phyloP scores from a whole-genome alignment of 2,797 vertebrate species.

The Hapalemur alaotrensis region DNA sequence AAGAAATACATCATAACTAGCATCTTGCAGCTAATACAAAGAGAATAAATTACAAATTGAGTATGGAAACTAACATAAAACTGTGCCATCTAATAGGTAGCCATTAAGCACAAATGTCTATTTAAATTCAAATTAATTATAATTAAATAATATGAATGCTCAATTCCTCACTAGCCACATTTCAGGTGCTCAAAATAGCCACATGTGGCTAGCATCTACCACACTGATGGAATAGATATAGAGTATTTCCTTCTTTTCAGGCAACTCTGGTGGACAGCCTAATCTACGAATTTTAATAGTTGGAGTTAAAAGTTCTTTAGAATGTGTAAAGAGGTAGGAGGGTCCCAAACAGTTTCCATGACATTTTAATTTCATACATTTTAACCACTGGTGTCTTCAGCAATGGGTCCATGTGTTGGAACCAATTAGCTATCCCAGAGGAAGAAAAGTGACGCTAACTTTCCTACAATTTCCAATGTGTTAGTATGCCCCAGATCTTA shows the following conservation, averaged over 20 bases:
- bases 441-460: conserved; percentile 11
- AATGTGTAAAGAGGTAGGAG: not conserved
- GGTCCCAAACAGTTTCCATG: not conserved
- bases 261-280: not conserved
- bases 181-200: not conserved
- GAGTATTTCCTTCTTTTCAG: not conserved
- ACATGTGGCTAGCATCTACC: not conserved
- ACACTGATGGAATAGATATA: not conserved
- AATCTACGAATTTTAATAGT: not conserved
- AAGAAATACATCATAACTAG: not conserved
- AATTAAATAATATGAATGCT: conserved; percentile 1
- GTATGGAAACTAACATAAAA: not conserved
- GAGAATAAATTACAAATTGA: not conserved
- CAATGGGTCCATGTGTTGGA: not conserved
- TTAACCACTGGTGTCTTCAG: conserved; percentile 6
- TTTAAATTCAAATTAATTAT: conserved; percentile 33
- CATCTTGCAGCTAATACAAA: not conserved
- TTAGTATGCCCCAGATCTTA: not conserved
- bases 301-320: conserved; percentile 44
- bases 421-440: not conserved
- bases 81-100: not conserved
- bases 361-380: conserved; percentile 30
- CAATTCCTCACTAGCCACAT: not conserved
- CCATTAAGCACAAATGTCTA: not conserved
- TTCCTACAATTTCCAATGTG: not conserved